Conservation (phyloP, 2,113 vertebrate species). For the Sialia sialis region DNA sequence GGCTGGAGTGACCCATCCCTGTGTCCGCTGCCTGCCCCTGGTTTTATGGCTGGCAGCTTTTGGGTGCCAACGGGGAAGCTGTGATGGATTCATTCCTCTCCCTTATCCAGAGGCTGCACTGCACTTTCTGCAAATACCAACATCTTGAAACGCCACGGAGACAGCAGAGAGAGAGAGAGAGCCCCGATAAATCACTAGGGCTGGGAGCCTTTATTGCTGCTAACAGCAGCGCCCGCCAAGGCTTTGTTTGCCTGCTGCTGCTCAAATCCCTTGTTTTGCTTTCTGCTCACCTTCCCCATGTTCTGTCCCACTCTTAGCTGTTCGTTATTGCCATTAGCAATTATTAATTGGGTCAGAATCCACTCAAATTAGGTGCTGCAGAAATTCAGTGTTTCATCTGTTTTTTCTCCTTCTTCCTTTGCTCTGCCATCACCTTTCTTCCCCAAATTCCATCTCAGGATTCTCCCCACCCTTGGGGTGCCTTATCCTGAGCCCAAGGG, state of each 20-base stretch:
- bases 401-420: not conserved
- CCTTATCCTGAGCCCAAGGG: not conserved
- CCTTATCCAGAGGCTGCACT: not conserved
- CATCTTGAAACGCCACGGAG: not conserved
- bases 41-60: not conserved
- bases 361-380: not conserved
- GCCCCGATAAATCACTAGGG: not conserved
- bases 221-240: not conserved
- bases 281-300: not conserved
- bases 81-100: conserved; percentile 17
- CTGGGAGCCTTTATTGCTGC: not conserved
- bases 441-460: accelerated
- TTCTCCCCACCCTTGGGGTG: not conserved
- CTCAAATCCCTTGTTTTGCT: not conserved
- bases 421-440: accelerated
- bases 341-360: not conserved
- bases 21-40: not conserved
- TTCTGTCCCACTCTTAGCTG: not conserved
- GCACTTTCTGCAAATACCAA: conserved; percentile 7
- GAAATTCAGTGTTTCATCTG: not conserved
- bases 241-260: not conserved
- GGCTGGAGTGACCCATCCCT: not conserved
- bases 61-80: not conserved
- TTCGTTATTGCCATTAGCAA: not conserved
- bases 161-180: not conserved